Percentiles rank a stretch among this genome's conserved stretches.
These are phyloP conservation scores for Sebastiscus tertius DNA, from an alignment of 2,797 vertebrate species.

Conservation along the genomic window DNA sequence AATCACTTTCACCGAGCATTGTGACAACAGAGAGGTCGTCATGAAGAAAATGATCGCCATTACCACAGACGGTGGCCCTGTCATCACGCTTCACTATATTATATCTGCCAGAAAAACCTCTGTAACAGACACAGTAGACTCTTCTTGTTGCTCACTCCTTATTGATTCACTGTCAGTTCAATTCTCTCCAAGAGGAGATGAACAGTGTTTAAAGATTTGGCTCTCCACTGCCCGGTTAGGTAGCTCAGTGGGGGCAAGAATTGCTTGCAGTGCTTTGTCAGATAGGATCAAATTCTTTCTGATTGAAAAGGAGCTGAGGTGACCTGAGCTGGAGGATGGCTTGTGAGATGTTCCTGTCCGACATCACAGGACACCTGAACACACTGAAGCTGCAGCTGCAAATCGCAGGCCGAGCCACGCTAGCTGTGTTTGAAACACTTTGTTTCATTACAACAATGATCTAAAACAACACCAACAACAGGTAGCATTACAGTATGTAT, in stretches of 20 bases:
- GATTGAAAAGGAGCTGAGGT: not conserved
- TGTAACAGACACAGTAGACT: not conserved
- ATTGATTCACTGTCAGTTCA: not conserved
- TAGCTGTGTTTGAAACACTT: not conserved
- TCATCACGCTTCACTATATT: not conserved
- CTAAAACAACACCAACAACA: not conserved
- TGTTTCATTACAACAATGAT: not conserved
- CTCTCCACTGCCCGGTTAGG: not conserved
- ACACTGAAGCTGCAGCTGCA: not conserved
- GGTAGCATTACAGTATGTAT: not conserved
- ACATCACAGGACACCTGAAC: not conserved
- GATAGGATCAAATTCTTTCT: not conserved
- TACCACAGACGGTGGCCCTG: not conserved
- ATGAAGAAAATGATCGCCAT: not conserved
- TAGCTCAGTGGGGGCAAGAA: not conserved
- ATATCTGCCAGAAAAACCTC: not conserved
- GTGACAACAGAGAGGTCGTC: not conserved
- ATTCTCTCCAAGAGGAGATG: not conserved
- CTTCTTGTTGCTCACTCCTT: not conserved
- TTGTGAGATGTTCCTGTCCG: not conserved
- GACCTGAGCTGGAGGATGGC: not conserved
- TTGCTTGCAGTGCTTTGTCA: not conserved
- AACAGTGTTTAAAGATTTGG: not conserved
- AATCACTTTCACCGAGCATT: not conserved
- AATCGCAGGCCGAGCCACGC: too few relatives aligned